Percentiles rank a stretch among this genome's conserved stretches.
phyloP scores from a whole-genome alignment of 1,140 invertebrate species.

The Papilio polytes region DNA sequence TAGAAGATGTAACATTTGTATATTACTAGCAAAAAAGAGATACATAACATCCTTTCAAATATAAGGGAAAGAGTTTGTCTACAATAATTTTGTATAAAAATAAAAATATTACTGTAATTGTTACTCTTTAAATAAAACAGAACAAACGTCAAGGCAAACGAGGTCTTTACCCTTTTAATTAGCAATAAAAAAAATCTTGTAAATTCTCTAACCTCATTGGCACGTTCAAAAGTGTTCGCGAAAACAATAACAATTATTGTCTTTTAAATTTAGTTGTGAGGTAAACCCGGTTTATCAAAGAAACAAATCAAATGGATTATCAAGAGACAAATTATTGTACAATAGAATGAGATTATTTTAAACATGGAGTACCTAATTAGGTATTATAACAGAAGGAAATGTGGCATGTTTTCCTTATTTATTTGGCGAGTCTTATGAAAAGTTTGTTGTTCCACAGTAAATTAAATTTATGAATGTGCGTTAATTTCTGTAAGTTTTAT shows the following conservation, averaged over 20 bases:
- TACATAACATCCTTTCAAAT: too few species aligned
- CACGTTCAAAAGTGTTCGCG: not conserved
- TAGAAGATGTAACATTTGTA: too few species aligned
- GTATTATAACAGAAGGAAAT: not conserved
- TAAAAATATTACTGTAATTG: not conserved
- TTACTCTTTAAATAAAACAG: conserved; percentile 33
- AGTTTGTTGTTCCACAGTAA: too few species aligned
- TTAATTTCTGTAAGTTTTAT: not conserved
- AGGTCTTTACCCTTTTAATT: conserved; percentile 24
- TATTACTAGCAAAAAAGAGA: too few species aligned
- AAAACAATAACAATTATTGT: conserved; percentile 23
- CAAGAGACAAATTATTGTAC: not conserved
- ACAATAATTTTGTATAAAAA: not conserved
- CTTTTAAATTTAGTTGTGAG: conserved; percentile 5
- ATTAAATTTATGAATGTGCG: not conserved
- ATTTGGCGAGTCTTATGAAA: not conserved
- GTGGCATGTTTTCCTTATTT: not conserved
- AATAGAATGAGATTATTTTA: not conserved
- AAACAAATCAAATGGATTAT: not conserved
- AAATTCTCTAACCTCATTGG: conserved; percentile 25
- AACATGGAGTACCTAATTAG: not conserved
- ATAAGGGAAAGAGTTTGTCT: too few species aligned
- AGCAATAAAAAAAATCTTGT: not conserved
- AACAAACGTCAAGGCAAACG: not conserved
- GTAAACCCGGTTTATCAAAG: not conserved